Percentiles rank a stretch among this genome's conserved stretches.
phyloP scores from a whole-genome alignment of 2,888 invertebrate genomes.

The Pogonocherus hispidulus region DNA sequence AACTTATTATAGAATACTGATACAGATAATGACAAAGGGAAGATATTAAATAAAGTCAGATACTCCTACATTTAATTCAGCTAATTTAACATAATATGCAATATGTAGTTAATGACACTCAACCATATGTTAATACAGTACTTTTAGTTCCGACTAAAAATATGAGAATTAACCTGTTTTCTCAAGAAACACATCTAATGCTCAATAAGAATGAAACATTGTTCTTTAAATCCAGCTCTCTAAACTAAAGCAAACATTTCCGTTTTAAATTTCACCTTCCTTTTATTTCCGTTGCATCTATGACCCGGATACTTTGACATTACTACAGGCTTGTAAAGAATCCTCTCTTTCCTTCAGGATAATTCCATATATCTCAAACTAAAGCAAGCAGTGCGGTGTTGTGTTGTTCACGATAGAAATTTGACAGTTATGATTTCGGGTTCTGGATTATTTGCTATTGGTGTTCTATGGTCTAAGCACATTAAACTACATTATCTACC shows the following conservation, averaged over 20 bases:
- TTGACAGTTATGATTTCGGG: slow-evolving; percentile 26
- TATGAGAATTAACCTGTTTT: no score
- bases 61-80: no score
- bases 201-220: background rate
- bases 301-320: slow-evolving; percentile 14
- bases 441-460: slow-evolving; percentile 26
- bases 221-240: background rate
- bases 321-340: slow-evolving; percentile 14
- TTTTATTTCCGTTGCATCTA: slow-evolving; percentile 1
- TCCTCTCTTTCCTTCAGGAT: slow-evolving; percentile 5
- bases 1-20: no score
- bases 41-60: no score
- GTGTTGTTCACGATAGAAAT: no score
- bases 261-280: slow-evolving; percentile 15
- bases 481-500: no score
- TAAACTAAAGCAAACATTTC: slow-evolving; percentile 7
- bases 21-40: no score
- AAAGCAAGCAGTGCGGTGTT: slow-evolving; percentile 17
- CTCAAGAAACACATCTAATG: no score
- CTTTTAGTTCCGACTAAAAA: no score
- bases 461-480: background rate
- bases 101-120: no score
- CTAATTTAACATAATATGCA: no score
- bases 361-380: slow-evolving; percentile 9
- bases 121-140: no score